Percentiles rank a stretch among this genome's conserved stretches.
Conservation (phyloP, 2,797 vertebrate genomes). For the Protonibea diacanthus region DNA sequence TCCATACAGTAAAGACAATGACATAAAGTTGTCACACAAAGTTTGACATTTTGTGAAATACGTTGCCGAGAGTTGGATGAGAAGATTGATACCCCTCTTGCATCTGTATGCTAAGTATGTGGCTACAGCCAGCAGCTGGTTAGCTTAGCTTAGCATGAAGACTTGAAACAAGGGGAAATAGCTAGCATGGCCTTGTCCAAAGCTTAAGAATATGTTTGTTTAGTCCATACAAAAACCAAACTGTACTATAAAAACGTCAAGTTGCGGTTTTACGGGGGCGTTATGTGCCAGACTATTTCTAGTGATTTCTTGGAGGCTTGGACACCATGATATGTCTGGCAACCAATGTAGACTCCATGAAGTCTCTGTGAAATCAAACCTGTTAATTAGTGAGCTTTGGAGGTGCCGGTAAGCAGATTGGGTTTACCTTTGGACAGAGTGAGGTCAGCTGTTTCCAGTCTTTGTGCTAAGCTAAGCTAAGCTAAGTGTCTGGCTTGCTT, state of each 20-base stretch:
- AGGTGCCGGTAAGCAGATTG: neutral
- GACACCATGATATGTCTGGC: neutral
- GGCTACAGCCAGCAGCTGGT: neutral
- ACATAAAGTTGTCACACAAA: too few relatives aligned
- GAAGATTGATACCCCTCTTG: neutral
- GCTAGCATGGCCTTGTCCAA: neutral
- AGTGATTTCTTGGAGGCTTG: neutral
- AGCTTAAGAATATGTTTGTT: neutral
- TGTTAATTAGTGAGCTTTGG: neutral
- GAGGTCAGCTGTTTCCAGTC: neutral
- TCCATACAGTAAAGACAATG: too few relatives aligned
- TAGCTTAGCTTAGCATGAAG: constrained; percentile 2
- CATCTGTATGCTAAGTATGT: neutral
- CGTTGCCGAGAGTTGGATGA: accelerated
- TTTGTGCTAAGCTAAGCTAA: constrained; percentile 20
- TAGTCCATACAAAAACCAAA: neutral
- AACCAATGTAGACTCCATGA: constrained; percentile 1
- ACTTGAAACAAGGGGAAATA: neutral
- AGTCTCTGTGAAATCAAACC: neutral
- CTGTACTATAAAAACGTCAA: neutral
- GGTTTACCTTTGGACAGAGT: neutral
- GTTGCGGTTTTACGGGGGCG: neutral
- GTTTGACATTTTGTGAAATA: neutral
- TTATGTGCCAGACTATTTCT: neutral
- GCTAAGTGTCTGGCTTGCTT: neutral